Evolutionary conservation across 1,140 invertebrate species (phyloP).

Genomic region (Cecropterus lyciades): DNA sequence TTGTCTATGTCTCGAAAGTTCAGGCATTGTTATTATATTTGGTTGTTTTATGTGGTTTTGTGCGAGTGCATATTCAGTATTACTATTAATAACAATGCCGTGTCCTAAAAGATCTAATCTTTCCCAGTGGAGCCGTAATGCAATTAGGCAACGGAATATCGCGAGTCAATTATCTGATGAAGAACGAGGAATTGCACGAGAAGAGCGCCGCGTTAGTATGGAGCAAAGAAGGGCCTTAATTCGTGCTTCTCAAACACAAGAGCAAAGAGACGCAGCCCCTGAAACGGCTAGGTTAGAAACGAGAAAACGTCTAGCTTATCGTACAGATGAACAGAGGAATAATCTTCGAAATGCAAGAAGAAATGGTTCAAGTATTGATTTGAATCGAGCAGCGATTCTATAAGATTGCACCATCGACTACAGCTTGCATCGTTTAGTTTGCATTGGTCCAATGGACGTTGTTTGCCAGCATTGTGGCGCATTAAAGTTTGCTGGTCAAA

Average conservation of each 20-base stretch:
- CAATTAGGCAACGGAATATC: no score
- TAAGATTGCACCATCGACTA: slow-evolving; percentile 67
- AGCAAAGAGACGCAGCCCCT: no score
- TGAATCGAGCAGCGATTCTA: slow-evolving; percentile 44
- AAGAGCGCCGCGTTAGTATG: no score
- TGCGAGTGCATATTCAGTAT: slow-evolving; percentile 7
- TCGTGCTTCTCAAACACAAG: no score
- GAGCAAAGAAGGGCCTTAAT: no score
- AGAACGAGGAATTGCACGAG: no score
- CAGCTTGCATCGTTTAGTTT: slow-evolving; percentile 51
- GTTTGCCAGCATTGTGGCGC: slow-evolving; percentile 37
- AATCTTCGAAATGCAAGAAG: slow-evolving; percentile 55
- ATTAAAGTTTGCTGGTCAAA: slow-evolving; percentile 14
- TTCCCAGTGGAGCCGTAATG: no score
- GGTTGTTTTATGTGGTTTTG: slow-evolving; percentile 28
- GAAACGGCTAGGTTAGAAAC: slow-evolving; percentile 34
- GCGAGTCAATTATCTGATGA: no score
- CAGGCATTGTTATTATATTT: slow-evolving; percentile 28
- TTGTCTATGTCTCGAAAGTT: background rate
- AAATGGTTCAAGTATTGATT: slow-evolving; percentile 34
- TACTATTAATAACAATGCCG: background rate
- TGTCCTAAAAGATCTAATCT: no score
- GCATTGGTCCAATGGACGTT: slow-evolving; percentile 40
- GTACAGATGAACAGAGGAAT: slow-evolving; percentile 44
- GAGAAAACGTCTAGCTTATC: slow-evolving; percentile 46